Evolutionary conservation across 1,140 invertebrate species (phyloP).

Genomic region (Nixonia krombeini): DNA sequence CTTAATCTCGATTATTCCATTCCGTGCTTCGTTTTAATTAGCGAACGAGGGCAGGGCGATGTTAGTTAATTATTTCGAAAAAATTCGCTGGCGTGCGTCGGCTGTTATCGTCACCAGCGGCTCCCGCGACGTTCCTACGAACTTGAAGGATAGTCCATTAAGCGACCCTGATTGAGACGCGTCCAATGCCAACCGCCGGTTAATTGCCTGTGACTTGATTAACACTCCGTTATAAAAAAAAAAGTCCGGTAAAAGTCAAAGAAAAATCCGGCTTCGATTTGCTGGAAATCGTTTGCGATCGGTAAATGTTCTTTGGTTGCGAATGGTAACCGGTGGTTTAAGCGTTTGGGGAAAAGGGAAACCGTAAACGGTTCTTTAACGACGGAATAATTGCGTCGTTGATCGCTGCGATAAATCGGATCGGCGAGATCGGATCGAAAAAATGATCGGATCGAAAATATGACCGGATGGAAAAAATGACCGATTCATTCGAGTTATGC

Average conservation of each 20-base stretch:
- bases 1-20: background rate
- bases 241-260: no score
- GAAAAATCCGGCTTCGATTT: no score
- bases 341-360: no score
- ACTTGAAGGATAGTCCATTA: slow-evolving; percentile 37
- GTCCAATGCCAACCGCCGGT: background rate
- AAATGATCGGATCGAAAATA: no score
- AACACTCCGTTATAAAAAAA: background rate
- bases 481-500: background rate
- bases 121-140: slow-evolving; percentile 4
- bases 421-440: no score
- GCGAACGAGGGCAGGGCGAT: slow-evolving; percentile 6
- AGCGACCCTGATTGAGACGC: slow-evolving; percentile 5
- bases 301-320: no score
- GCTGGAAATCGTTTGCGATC: no score
- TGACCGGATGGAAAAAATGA: background rate
- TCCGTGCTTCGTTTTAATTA: slow-evolving; percentile 37
- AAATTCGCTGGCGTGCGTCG: no score
- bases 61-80: slow-evolving; percentile 43
- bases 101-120: slow-evolving; percentile 1
- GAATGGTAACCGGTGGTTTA: no score
- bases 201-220: slow-evolving; percentile 6
- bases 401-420: no score
- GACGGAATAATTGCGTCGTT: no score
- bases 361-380: no score